These are phyloP conservation scores for Pogonocherus hispidulus DNA, from an alignment of 2,888 invertebrate species.

Conservation along the genomic window DNA sequence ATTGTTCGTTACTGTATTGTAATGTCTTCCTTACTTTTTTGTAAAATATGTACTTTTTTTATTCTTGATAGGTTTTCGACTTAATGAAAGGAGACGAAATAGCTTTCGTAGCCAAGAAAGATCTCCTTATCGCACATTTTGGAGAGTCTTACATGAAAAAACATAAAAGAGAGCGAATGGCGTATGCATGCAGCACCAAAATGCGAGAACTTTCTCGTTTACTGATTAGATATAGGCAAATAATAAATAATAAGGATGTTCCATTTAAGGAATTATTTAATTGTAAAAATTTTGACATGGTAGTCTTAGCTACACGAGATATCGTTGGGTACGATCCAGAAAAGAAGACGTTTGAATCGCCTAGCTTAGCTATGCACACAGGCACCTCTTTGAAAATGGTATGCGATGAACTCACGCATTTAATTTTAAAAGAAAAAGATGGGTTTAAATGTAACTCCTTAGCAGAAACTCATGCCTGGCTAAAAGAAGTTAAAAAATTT, in stretches of 20 bases:
- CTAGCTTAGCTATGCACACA: neutral
- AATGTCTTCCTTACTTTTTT: neutral
- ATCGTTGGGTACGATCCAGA: neutral
- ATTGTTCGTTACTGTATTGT: neutral
- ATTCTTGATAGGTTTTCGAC: neutral
- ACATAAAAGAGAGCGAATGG: neutral
- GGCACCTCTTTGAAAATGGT: neutral
- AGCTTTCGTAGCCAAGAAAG: neutral
- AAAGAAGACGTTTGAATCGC: neutral
- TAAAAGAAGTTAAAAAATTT: too few species aligned
- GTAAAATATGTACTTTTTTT: neutral
- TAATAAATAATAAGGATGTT: neutral
- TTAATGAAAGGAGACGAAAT: neutral
- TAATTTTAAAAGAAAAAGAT: too few species aligned
- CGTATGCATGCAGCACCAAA: neutral
- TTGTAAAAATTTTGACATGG: neutral
- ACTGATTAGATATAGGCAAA: neutral
- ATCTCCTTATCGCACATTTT: neutral
- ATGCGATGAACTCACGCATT: neutral
- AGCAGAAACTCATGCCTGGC: too few species aligned
- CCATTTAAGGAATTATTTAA: too few species aligned
- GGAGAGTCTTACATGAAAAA: neutral
- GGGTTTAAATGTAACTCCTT: too few species aligned
- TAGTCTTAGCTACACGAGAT: neutral
- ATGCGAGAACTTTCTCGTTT: neutral